These are phyloP conservation scores for Dione vanillae DNA, from an alignment of 2,888 invertebrate species.

Conservation along the genomic window DNA sequence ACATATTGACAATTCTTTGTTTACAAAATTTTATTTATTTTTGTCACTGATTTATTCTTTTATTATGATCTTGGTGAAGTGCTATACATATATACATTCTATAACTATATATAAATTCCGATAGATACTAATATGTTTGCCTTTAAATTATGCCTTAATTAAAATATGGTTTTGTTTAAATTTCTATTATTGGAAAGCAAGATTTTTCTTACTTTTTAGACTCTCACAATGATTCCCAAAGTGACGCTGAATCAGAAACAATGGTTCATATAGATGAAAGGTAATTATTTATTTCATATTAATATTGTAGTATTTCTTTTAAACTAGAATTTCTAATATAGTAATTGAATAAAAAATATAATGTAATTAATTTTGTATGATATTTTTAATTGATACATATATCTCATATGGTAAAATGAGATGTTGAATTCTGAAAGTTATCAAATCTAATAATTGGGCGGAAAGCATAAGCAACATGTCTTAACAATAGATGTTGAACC, in stretches of 20 bases:
- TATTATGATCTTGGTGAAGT: too few species aligned
- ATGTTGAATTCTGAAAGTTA: too few species aligned
- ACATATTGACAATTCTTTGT: neutral
- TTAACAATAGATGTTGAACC: too few species aligned
- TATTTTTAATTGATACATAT: too few species aligned
- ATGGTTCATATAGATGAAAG: slow-evolving; percentile 13
- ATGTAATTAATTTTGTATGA: neutral
- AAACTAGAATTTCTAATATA: too few species aligned
- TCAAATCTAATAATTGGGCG: too few species aligned
- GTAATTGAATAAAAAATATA: neutral
- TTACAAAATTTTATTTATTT: neutral
- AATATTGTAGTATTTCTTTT: too few species aligned
- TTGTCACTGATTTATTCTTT: too few species aligned
- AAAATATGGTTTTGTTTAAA: neutral
- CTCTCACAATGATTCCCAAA: slow-evolving; percentile 40
- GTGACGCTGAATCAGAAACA: slow-evolving; percentile 14
- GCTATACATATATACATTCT: too few species aligned
- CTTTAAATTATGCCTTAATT: neutral
- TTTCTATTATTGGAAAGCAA: neutral
- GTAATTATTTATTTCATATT: neutral
- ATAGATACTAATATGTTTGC: neutral
- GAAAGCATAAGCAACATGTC: neutral
- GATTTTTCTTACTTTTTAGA: slow-evolving; percentile 19
- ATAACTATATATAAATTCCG: neutral
- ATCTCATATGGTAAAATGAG: too few species aligned